These are phyloP conservation scores for Amblyteles armatorius DNA, from an alignment of 2,888 invertebrate genomes.

Conservation along the genomic window DNA sequence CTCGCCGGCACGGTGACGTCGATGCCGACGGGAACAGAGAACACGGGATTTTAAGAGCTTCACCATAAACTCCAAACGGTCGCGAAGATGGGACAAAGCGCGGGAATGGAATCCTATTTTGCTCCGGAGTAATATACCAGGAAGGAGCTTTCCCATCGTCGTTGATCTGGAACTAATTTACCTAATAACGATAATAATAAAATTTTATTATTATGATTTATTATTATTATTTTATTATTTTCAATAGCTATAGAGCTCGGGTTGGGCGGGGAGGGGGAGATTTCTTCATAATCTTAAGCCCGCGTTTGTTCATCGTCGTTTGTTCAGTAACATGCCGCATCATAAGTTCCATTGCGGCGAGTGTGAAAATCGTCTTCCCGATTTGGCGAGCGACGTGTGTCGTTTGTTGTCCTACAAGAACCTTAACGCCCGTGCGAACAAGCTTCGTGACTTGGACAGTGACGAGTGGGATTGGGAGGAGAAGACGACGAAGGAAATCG, in stretches of 20 bases:
- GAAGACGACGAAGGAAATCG: slow-evolving; percentile 59
- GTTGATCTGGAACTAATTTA: slow-evolving; percentile 8
- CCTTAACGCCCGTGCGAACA: slow-evolving; percentile 71
- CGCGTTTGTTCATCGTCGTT: background rate
- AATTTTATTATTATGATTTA: background rate
- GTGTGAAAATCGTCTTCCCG: slow-evolving; percentile 75
- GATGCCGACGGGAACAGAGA: background rate
- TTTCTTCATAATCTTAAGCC: background rate
- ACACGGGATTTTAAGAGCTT: slow-evolving; percentile 47
- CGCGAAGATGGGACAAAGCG: background rate
- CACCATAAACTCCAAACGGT: slow-evolving; percentile 8
- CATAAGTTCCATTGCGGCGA: slow-evolving; percentile 76
- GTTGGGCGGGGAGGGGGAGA: no score
- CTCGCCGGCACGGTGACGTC: slow-evolving; percentile 22
- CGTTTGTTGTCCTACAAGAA: slow-evolving; percentile 78
- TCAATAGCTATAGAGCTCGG: background rate
- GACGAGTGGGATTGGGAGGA: slow-evolving; percentile 62
- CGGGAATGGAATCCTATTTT: slow-evolving; percentile 1
- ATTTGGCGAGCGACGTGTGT: slow-evolving; percentile 77
- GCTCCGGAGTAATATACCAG: background rate
- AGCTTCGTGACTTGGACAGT: slow-evolving; percentile 48
- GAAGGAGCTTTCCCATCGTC: slow-evolving; percentile 15
- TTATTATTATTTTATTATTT: background rate
- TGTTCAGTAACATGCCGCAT: slow-evolving; percentile 73
- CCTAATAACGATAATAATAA: slow-evolving; percentile 1